phyloP scores from a whole-genome alignment of 2,113 vertebrate genomes.

The Brienomyrus longianalis region DNA sequence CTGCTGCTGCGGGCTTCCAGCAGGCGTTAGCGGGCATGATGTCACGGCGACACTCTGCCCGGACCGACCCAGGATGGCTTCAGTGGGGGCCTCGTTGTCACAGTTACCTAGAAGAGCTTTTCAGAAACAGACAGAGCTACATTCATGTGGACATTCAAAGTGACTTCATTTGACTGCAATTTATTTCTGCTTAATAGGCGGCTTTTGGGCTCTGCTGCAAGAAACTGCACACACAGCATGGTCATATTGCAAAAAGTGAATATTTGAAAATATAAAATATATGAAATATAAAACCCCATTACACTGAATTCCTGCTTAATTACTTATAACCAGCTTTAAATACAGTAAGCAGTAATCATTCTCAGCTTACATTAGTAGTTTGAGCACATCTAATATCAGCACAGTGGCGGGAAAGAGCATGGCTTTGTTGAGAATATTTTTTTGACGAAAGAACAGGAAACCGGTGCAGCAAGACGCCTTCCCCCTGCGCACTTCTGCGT shows the following conservation, averaged over 20 bases:
- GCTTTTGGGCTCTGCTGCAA: not conserved
- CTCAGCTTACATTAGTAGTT: not conserved
- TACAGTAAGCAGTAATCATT: not conserved
- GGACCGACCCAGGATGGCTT: not conserved
- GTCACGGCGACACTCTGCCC: not conserved
- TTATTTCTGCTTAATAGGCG: not conserved
- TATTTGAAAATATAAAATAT: not conserved
- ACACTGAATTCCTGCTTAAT: not conserved
- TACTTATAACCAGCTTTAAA: not conserved
- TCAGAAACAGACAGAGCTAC: not conserved
- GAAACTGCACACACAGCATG: not conserved
- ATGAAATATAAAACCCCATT: not conserved
- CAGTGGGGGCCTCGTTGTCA: not conserved
- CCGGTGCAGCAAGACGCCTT: not conserved
- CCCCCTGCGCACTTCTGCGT: not conserved
- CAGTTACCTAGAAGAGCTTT: not conserved
- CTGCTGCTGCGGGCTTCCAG: not conserved
- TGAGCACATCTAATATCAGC: not conserved
- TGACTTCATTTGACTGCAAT: not conserved
- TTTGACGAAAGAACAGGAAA: constrained; percentile 1
- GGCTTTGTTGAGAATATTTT: constrained; percentile 9
- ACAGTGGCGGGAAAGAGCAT: not conserved
- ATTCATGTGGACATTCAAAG: not conserved
- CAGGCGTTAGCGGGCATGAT: not conserved
- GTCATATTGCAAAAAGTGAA: not conserved